These are phyloP conservation scores for Hybos culiciformis DNA, from an alignment of 2,888 invertebrate genomes.

Conservation along the genomic window DNA sequence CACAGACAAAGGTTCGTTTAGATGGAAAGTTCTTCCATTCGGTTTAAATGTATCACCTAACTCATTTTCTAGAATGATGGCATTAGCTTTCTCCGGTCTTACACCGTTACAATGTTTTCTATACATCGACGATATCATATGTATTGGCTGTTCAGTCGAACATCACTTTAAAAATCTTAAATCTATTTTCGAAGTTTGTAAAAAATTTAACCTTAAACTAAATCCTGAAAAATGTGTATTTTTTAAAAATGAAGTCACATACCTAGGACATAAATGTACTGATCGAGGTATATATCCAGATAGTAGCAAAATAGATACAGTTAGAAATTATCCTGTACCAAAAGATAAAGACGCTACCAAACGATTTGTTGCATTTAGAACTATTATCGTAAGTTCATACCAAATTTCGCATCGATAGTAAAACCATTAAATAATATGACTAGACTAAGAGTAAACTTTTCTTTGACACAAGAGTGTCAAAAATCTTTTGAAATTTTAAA, in stretches of 20 bases:
- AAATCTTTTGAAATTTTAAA: constrained; percentile 9
- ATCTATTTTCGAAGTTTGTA: constrained; percentile 5
- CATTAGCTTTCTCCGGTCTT: constrained; percentile 14
- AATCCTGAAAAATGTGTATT: constrained; percentile 15
- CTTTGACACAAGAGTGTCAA: constrained; percentile 11
- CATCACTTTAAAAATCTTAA: constrained; percentile 9
- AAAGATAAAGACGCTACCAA: constrained; percentile 3
- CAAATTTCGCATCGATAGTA: constrained; percentile 6
- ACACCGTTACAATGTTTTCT: constrained; percentile 14
- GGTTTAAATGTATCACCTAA: constrained; percentile 16
- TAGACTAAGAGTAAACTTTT: constrained; percentile 4
- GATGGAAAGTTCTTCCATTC: constrained; percentile 13
- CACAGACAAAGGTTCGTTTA: neutral
- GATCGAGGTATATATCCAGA: constrained; percentile 9
- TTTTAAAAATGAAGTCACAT: constrained; percentile 14
- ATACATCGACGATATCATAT: constrained; percentile 17
- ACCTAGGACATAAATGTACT: constrained; percentile 12
- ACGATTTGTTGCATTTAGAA: constrained; percentile 11
- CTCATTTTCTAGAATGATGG: constrained; percentile 19
- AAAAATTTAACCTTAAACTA: constrained; percentile 10
- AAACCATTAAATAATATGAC: constrained; percentile 1
- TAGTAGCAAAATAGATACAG: constrained; percentile 4
- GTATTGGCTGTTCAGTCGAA: constrained; percentile 14
- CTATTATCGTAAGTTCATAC: constrained; percentile 9
- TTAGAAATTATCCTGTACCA: constrained; percentile 8